Conservation (phyloP, 2,888 invertebrate genomes). For the Meghimatium bilineatum region DNA sequence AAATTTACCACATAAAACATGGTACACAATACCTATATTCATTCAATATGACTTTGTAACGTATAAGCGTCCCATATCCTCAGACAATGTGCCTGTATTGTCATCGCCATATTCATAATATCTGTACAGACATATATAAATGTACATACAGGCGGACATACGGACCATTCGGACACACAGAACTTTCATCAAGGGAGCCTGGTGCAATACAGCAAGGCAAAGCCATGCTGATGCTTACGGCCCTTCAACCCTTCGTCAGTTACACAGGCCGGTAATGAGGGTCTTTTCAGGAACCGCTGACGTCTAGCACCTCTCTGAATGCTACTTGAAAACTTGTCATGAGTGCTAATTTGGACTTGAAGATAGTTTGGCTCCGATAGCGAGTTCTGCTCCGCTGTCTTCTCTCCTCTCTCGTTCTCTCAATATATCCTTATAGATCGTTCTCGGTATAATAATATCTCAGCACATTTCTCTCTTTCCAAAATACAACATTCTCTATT, state of each 20-base stretch:
- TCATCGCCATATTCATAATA: too few relatives aligned
- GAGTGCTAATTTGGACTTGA: constrained; percentile 46
- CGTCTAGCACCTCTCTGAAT: constrained; percentile 34
- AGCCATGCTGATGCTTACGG: constrained; percentile 9
- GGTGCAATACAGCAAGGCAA: not conserved
- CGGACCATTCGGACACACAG: not conserved
- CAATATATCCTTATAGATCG: too few relatives aligned
- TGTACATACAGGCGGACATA: not conserved
- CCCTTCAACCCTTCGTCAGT: constrained; percentile 7
- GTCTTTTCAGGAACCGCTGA: constrained; percentile 38
- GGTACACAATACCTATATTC: too few relatives aligned
- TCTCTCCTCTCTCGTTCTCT: too few relatives aligned
- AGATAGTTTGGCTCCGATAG: constrained; percentile 42
- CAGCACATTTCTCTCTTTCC: too few relatives aligned
- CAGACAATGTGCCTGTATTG: too few relatives aligned
- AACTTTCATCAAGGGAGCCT: not conserved
- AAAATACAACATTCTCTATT: too few relatives aligned
- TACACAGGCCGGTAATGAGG: constrained; percentile 46
- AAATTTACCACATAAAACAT: too few relatives aligned
- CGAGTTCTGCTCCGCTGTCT: constrained; percentile 1
- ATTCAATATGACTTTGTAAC: too few relatives aligned
- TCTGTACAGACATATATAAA: not conserved
- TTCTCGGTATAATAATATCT: too few relatives aligned
- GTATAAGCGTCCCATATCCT: too few relatives aligned
- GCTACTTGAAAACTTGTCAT: constrained; percentile 39